Evolutionary conservation across 2,113 vertebrate species (phyloP).

Genomic region (Myanophis thanlyinensis): DNA sequence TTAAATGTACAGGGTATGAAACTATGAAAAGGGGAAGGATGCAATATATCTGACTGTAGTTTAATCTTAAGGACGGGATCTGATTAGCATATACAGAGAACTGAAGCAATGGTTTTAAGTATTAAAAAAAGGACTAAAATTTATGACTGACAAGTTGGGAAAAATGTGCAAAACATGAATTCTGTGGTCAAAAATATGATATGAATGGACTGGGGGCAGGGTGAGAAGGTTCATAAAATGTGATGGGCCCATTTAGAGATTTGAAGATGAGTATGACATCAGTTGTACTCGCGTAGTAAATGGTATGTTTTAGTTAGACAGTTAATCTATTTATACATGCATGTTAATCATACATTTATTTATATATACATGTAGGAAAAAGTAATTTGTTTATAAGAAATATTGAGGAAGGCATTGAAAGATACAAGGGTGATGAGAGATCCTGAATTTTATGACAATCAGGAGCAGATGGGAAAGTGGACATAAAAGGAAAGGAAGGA

Average conservation of each 20-base stretch:
- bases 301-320: neutral
- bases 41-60: neutral
- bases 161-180: neutral
- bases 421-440: neutral
- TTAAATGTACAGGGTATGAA: neutral
- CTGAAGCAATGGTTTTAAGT: neutral
- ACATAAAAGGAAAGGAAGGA: neutral
- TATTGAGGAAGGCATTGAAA: neutral
- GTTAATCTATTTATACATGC: too few species aligned
- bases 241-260: neutral
- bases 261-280: neutral
- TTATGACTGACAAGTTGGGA: neutral
- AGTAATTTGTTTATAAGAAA: neutral
- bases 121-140: neutral
- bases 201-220: neutral
- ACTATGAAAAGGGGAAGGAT: neutral
- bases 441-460: neutral
- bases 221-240: neutral
- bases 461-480: neutral
- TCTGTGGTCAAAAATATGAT: neutral
- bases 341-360: neutral
- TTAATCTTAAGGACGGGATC: neutral
- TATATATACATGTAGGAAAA: neutral
- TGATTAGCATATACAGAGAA: neutral
- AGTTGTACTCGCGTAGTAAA: neutral